Base-by-base conservation (phyloP, 2,888 invertebrate genomes). In the Apotomis turbidana region DNA sequence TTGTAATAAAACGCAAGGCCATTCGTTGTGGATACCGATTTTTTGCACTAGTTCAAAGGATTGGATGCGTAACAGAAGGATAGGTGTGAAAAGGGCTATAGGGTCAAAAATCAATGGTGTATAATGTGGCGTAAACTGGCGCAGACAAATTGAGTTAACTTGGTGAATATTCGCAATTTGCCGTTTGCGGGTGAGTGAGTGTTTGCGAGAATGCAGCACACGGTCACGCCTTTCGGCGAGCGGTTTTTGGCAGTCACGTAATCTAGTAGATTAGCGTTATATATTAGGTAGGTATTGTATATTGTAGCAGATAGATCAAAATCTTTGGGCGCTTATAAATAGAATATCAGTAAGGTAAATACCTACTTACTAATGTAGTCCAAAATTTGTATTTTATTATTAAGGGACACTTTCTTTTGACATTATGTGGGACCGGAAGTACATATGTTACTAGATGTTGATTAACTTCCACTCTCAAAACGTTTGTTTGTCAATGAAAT, bases 91-190 rank as follows among this genome's bases (percentile, higher is more conserved):
- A 49, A 10, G 49, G 49, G 6, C 46, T n/a, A 3, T n/a, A 12
- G 12, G 10, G 41, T 62, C 52, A 52, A 59, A 59, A 63, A 73
- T 74, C 73, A 73, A 73, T 75, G 70, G 68, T 70, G 68, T 68
- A 70, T 70, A 74, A 76, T 74, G 66, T 13, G 62, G 55, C 69
- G 52, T 67, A 77, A 77, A 79, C 75, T 69, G 77, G 69, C 67
- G 70, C 73, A 74, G 75, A 78, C 76, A 79, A 82, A 81, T 84
- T 76, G 79, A 67, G 75, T 79, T 82, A 82, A 80, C 81, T 79
- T 74, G 73, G 73, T 76, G 71, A 76, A 77, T 78, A 76, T 74
- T 71, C 69, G 74, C 77, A 75, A 78, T 78, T 79, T 75, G 76
- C 75, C 73, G 74, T 78, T 76, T 74, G 72, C 70, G 78, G 75